A percentile compares a stretch with the other conserved stretches of the same genome.
phyloP scores from a whole-genome alignment of 1,140 invertebrate genomes.

The Cheumatopsyche charites region DNA sequence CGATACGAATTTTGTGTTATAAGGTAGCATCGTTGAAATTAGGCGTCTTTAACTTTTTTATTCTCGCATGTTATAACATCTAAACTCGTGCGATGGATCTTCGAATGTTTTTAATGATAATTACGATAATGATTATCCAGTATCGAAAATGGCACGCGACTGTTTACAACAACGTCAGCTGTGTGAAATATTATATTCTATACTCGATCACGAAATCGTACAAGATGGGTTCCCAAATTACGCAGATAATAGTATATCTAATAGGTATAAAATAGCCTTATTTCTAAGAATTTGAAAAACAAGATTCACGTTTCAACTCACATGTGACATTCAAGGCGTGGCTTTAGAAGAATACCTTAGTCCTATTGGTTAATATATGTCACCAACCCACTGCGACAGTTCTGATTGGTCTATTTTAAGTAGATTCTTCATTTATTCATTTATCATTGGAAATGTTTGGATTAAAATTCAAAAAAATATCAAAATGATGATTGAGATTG shows the following conservation, averaged over 20 bases:
- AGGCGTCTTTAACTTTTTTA: conserved; percentile 14
- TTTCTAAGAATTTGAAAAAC: too few relatives aligned
- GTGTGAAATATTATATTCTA: background rate
- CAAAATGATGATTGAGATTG: too few relatives aligned
- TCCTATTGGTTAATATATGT: conserved; percentile 28
- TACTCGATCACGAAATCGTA: background rate
- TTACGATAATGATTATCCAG: conserved; percentile 7
- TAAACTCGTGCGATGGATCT: conserved; percentile 28
- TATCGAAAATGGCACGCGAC: conserved; percentile 30
- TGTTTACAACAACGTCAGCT: background rate
- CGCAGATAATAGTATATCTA: too few relatives aligned
- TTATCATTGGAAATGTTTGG: too few relatives aligned
- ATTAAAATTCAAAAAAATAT: too few relatives aligned
- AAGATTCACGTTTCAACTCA: too few relatives aligned
- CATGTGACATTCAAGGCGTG: too few relatives aligned
- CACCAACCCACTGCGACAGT: conserved; percentile 12
- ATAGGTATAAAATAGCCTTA: too few relatives aligned
- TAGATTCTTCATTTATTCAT: too few relatives aligned
- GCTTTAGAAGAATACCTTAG: background rate
- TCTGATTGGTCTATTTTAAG: too few relatives aligned
- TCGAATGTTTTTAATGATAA: conserved; percentile 28
- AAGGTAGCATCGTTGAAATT: conserved; percentile 1
- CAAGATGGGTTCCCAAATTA: too few relatives aligned
- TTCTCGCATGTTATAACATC: conserved; percentile 13
- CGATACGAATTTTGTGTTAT: background rate